These are phyloP conservation scores for Thymelicus lineola DNA, from an alignment of 2,888 invertebrate genomes.

Conservation along the genomic window DNA sequence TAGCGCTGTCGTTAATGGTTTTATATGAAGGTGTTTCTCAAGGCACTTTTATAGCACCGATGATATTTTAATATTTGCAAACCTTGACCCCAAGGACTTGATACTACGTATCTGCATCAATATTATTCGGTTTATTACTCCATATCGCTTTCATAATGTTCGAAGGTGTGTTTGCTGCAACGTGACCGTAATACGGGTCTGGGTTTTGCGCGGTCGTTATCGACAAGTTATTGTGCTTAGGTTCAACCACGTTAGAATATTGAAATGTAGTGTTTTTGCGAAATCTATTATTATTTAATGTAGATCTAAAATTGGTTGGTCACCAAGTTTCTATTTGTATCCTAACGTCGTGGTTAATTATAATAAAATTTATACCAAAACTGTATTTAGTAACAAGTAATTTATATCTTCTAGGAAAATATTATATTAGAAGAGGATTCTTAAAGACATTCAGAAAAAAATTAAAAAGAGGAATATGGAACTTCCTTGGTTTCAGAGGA, in stretches of 20 bases:
- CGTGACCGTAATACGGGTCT: constrained; percentile 39
- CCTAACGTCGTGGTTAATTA: too few relatives aligned
- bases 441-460: constrained; percentile 2
- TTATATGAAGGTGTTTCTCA: constrained; percentile 3
- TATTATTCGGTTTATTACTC: constrained; percentile 26
- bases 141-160: constrained; percentile 37
- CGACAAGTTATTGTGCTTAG: constrained; percentile 2
- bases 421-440: neutral
- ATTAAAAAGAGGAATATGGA: constrained; percentile 17
- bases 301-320: too few relatives aligned
- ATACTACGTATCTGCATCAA: constrained; percentile 20
- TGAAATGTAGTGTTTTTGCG: constrained; percentile 8
- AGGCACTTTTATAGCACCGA: constrained; percentile 2
- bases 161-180: constrained; percentile 38
- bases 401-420: neutral
- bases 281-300: too few relatives aligned
- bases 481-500: constrained; percentile 24
- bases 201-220: constrained; percentile 41
- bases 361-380: neutral
- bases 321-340: too few relatives aligned
- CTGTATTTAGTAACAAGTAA: neutral
- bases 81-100: neutral
- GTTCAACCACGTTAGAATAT: neutral
- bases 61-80: constrained; percentile 11
- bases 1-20: constrained; percentile 8